Conservation (phyloP, 1,140 invertebrate genomes). For the Octopus sinensis region DNA sequence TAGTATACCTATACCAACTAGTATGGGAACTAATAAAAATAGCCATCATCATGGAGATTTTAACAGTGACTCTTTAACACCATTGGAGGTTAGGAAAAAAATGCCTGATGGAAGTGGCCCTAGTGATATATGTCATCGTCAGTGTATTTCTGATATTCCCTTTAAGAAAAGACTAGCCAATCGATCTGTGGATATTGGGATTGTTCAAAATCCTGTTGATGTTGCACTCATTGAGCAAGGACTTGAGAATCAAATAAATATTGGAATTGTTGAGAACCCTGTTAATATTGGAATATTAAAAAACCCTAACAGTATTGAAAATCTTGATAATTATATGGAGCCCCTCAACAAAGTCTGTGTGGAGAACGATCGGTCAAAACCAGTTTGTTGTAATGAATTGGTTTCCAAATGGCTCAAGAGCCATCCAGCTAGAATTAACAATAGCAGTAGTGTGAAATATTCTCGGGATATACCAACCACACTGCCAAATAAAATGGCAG, state of each 20-base stretch:
- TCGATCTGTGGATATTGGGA: neutral
- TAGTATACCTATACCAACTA: neutral
- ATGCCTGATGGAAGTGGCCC: neutral
- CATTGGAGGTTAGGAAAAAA: neutral
- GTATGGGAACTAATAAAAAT: neutral
- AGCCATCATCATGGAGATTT: neutral
- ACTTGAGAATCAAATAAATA: neutral
- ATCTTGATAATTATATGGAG: neutral
- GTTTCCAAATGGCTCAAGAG: neutral
- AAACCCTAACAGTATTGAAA: neutral
- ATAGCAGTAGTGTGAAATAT: too few relatives aligned
- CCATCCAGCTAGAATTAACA: too few relatives aligned
- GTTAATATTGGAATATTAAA: slow-evolving; percentile 11
- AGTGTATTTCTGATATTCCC: neutral
- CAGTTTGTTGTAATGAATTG: neutral
- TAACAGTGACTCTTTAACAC: neutral
- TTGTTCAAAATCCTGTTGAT: slow-evolving; percentile 3
- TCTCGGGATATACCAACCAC: too few relatives aligned
- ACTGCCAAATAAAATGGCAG: too few relatives aligned
- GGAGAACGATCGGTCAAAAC: neutral
- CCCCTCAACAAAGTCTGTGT: neutral
- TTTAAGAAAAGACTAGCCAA: neutral
- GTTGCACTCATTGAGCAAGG: neutral
- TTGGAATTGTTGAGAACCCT: neutral
- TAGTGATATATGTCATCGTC: slow-evolving; percentile 5